These are phyloP conservation scores for Chamaea fasciata DNA, from an alignment of 2,113 vertebrate species.

Conservation along the genomic window DNA sequence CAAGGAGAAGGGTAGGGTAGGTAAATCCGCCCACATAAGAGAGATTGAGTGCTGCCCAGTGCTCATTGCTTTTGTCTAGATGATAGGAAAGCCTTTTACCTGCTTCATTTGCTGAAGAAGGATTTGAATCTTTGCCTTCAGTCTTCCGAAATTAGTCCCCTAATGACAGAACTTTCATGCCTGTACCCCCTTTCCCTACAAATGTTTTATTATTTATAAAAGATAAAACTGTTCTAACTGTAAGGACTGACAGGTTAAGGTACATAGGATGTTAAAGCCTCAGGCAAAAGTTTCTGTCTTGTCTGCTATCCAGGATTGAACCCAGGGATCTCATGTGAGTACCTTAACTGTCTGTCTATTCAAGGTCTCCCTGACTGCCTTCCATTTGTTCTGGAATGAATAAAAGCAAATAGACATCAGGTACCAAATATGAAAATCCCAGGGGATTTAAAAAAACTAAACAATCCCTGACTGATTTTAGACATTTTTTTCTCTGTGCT, in stretches of 20 bases:
- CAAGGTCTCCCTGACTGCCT: background rate
- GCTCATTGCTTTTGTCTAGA: background rate
- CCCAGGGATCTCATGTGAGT: background rate
- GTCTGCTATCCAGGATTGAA: background rate
- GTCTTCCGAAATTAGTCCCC: background rate
- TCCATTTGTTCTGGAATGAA: background rate
- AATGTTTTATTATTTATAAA: constrained; percentile 10
- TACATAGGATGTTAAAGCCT: background rate
- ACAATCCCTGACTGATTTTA: background rate
- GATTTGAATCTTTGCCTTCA: background rate
- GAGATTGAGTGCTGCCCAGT: background rate
- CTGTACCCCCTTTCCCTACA: background rate
- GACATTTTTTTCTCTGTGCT: background rate
- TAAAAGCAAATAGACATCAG: background rate
- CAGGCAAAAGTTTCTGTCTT: constrained; percentile 12
- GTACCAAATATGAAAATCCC: background rate
- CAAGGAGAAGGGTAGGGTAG: accelerated
- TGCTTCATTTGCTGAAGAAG: background rate
- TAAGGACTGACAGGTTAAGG: constrained; percentile 20
- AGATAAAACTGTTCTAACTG: background rate
- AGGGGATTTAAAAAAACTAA: background rate
- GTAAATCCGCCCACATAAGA: background rate
- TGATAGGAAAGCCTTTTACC: background rate
- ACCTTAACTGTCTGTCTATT: background rate
- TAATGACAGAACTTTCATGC: background rate